Percentiles rank a stretch among this genome's conserved stretches.
phyloP scores from a whole-genome alignment of 1,140 invertebrate species.

The Bombus affinis region DNA sequence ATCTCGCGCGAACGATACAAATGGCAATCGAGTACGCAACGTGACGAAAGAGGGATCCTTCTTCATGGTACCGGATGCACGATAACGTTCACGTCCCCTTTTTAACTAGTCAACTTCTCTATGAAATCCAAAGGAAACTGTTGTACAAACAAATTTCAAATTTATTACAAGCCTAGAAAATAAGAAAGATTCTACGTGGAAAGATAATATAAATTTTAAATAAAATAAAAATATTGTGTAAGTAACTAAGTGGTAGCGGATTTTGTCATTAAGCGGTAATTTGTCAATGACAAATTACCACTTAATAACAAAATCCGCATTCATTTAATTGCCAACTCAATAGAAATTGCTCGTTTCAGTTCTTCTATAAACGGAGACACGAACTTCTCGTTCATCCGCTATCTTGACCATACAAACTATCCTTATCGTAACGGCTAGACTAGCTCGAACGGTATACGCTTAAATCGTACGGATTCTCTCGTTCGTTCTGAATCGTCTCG shows the following conservation, averaged over 20 bases:
- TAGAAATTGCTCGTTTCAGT: background rate
- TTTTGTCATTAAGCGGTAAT: no score
- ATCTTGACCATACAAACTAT: slow-evolving; percentile 20
- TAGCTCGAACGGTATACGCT: slow-evolving; percentile 41
- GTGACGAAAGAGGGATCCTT: background rate
- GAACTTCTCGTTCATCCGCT: slow-evolving; percentile 14
- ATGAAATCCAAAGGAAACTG: background rate
- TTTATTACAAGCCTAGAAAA: background rate
- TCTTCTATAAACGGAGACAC: background rate
- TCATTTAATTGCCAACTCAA: no score
- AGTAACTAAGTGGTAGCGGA: no score
- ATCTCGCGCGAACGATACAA: slow-evolving; percentile 2
- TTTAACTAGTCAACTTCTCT: background rate
- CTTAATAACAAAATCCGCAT: no score
- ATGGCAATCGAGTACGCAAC: slow-evolving; percentile 35
- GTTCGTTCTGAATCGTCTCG: background rate
- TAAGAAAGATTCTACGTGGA: background rate
- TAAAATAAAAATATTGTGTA: background rate
- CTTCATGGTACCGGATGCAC: background rate
- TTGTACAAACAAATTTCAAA: background rate
- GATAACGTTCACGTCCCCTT: background rate
- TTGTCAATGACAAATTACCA: no score
- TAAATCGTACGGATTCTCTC: background rate
- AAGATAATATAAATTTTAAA: background rate
- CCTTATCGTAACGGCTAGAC: slow-evolving; percentile 38